phyloP scores from a whole-genome alignment of 2,113 vertebrate genomes.

The Corythaixoides concolor region DNA sequence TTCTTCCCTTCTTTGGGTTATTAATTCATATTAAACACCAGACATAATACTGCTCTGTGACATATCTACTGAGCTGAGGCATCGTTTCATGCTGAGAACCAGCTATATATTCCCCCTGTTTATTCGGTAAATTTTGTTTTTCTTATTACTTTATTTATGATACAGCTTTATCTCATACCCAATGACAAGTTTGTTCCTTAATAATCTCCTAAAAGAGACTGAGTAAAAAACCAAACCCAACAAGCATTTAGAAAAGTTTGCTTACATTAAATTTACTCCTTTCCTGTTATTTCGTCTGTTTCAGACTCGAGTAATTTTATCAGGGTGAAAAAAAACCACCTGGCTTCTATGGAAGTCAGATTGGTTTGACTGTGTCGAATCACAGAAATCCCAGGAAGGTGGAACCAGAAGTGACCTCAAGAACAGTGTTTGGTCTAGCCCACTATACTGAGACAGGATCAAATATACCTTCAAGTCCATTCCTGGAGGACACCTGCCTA shows the following conservation, averaged over 20 bases:
- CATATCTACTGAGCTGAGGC: constrained; percentile 33
- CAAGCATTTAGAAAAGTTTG: constrained; percentile 33
- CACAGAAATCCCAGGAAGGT: not conserved
- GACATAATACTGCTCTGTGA: constrained; percentile 34
- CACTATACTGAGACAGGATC: not conserved
- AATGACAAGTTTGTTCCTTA: constrained; percentile 53
- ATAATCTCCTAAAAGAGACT: constrained; percentile 50
- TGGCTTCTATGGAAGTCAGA: not conserved
- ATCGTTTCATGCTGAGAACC: constrained; percentile 51
- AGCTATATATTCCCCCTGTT: constrained; percentile 48
- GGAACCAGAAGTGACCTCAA: not conserved
- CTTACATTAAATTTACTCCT: constrained; percentile 28
- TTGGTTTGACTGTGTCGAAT: constrained; percentile 2
- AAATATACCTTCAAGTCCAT: not conserved
- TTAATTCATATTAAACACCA: constrained; percentile 59
- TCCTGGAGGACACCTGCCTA: not conserved
- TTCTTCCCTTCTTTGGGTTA: constrained; percentile 22
- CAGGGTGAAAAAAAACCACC: not conserved
- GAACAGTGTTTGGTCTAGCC: not conserved
- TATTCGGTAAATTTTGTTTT: constrained; percentile 47
- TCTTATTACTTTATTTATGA: constrained; percentile 53
- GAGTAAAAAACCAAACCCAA: constrained; percentile 30
- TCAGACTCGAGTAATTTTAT: constrained; percentile 15
- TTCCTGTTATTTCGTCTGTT: constrained; percentile 38
- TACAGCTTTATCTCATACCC: constrained; percentile 51